Base-by-base conservation (phyloP, 2,113 vertebrate species). In the Myotis brandtii region DNA sequence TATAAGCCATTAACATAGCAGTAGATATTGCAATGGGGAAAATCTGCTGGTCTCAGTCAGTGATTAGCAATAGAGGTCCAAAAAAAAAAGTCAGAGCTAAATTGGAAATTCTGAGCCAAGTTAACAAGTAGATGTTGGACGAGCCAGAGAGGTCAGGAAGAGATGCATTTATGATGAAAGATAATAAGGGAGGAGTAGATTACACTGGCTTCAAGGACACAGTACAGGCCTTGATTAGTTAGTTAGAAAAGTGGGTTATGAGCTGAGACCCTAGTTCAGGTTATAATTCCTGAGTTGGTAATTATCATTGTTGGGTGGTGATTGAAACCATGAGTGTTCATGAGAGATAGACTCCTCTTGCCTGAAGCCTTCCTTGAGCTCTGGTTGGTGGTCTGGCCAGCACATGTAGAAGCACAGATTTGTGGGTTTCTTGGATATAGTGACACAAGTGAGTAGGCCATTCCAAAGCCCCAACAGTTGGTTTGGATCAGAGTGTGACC, bases 401-500 rank as follows among this genome's bases (percentile, higher is more conserved):
- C 21, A 59, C 9, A 11, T 34, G 12, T 3, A 54, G 64, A 66
- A 91, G 20, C 37, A 91, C 16, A 89, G 72, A 80, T 82, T 1
- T 85, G 52, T 85, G 87, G 84, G 40, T 93, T 93, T 62, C 94
- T 73, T 80, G 37, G 59, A 84, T 27, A 30, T 16, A 59, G 50
- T 89, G 10, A 66, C 27, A 86, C 17, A 17, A 76, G 25, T 70
- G 83, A 80, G 66, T 64, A 14, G 64, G 43, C 43, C 17, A 46
- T 89, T 88, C 46, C 86, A 95, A 95, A 96, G 75, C 95, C 84
- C 67, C 46, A 62, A 4, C 52, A 80, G 72, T 87, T 90, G 46
- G 64, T 95, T 77, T 94, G 86, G 50, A 23, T 89, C 48, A 81
- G 66, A 83, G 4, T 59, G 75, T 95, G 76, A 97, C 95, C 95